These are phyloP conservation scores for Bilobella aurantiaca DNA, from an alignment of 1,140 invertebrate genomes.

Conservation along the genomic window DNA sequence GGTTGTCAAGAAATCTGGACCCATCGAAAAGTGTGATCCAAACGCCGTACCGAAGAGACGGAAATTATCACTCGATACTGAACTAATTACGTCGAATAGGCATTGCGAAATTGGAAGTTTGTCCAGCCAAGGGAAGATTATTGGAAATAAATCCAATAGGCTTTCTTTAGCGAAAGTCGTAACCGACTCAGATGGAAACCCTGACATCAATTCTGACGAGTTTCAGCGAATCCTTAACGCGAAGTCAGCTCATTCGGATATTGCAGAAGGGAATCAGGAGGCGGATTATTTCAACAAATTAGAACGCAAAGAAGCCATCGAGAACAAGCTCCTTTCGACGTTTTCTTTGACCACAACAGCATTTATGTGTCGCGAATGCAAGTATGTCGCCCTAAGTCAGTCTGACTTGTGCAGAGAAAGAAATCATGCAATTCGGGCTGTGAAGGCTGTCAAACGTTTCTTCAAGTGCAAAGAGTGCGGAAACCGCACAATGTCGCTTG, in stretches of 20 bases:
- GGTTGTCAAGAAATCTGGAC: slow-evolving; percentile 53
- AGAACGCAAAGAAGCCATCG: slow-evolving; percentile 80
- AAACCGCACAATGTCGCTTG: slow-evolving; percentile 64
- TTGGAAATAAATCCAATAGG: no score
- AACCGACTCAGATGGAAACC: slow-evolving; percentile 27
- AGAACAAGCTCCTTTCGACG: slow-evolving; percentile 80
- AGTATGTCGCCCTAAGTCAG: slow-evolving; percentile 75
- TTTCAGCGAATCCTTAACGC: slow-evolving; percentile 69
- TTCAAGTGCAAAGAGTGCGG: slow-evolving; percentile 80
- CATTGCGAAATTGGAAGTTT: no score
- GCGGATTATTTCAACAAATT: slow-evolving; percentile 77
- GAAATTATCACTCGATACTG: no score
- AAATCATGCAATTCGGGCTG: slow-evolving; percentile 62
- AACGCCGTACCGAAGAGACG: slow-evolving; percentile 46
- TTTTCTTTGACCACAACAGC: slow-evolving; percentile 74
- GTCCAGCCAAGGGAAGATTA: no score
- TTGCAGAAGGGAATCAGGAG: slow-evolving; percentile 60
- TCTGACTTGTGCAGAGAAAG: slow-evolving; percentile 72
- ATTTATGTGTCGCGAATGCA: slow-evolving; percentile 71
- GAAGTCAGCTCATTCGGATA: slow-evolving; percentile 62
- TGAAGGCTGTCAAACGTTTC: slow-evolving; percentile 73
- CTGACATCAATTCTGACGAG: slow-evolving; percentile 44
- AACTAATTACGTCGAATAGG: no score
- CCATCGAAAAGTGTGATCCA: slow-evolving; percentile 55
- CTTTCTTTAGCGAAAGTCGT: no score